Base-by-base conservation (phyloP, 2,888 invertebrate genomes). In the Busseola fusca region DNA sequence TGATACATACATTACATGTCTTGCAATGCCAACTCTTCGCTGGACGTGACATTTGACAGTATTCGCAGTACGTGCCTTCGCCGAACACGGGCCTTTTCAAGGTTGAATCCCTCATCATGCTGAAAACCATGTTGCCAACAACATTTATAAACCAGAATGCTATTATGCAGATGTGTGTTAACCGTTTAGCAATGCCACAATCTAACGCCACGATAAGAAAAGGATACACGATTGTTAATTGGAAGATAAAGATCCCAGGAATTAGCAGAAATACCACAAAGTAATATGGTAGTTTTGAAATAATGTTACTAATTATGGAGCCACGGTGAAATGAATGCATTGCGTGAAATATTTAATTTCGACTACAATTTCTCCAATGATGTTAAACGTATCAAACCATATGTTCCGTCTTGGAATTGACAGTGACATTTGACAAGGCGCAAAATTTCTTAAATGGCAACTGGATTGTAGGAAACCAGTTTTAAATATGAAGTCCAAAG, bases 11-110 rank as follows among this genome's bases (percentile, higher is more conserved):
- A 64, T 97, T 96, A 91, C 99, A 99, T 0, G 94, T 96, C 50
- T 95, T 95, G 87, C 99, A 99, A 89, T 99, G 99, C 97, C 98
- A 98, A 2, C 98, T 97, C 54, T 98, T 96, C 1, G 97, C 97
- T 0, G 98, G 98, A 6, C 96, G 96, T 6, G 96, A 71, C 25
- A 96, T 93, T 85, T 97, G 97, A 90, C 99, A 99, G 0, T 93
- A 88, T 0, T 96, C 91, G 91, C 99, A 99, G 87, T 97, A 97
- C 71, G 96, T 80, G 1, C 87, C 87, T 9, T 87, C 76, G 4
- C 71, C 69, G 3, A 66, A 60, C 10, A 60, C n/a, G n/a, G 81
- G 76, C 42, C 63, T 78, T 30, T 79, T 88, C 42, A 90, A 54
- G 14, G 74, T 87, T 0, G 95, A 88, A 56, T 92, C 88, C 3